Evolutionary conservation across 2,113 vertebrate species (phyloP), one percentile per base, ranked within the genome.

Genomic region (Tetraodon nigroviridis): DNA sequence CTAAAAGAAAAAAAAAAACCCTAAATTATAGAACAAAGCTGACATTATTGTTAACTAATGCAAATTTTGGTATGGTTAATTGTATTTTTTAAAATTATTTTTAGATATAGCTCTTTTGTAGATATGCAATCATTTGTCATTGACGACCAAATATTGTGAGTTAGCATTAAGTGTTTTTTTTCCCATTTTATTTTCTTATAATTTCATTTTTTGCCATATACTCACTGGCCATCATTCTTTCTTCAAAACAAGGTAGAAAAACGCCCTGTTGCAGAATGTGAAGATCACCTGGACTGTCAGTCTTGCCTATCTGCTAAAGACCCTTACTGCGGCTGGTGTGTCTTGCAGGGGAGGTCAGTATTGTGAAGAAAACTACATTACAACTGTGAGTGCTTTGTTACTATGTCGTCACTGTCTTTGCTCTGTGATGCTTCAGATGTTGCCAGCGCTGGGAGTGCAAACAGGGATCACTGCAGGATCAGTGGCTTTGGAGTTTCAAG

Each of bases 321-420:
- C 79, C 96, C 96, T 0, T 97, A 98, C 76, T 99, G 96, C 66
- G 96, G 96, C 45, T 99, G 96, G 96, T 99, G 96, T 88, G 93
- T 97, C 41, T 92, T 98, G 58, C 93, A 94, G 41, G 96, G 96
- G 78, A 86, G 92, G 96, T 98, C 69, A 87, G 94, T 81, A 4
- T 27, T 27, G 24, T 37, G 12, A 37, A 11, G 8, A 37, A 37
- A 37, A 37, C 7, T 37, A 37, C 32, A 37, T 12, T 37, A 37
- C 7, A 37, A 7, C 40, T 24, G 12, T 20, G 1, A 44, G 19
- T 21, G 15, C n/a, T 51, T 6, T 60, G 4, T 5, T 2, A 1
- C 11, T 16, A 32, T 11, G n/a, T 52, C 32, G 1, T 17, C n/a
- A 1, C n/a, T 18, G 19, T 2, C 15, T 44, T 56, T 17, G 59